Conservation (phyloP, 2,113 vertebrate genomes). For the Sturnus vulgaris region DNA sequence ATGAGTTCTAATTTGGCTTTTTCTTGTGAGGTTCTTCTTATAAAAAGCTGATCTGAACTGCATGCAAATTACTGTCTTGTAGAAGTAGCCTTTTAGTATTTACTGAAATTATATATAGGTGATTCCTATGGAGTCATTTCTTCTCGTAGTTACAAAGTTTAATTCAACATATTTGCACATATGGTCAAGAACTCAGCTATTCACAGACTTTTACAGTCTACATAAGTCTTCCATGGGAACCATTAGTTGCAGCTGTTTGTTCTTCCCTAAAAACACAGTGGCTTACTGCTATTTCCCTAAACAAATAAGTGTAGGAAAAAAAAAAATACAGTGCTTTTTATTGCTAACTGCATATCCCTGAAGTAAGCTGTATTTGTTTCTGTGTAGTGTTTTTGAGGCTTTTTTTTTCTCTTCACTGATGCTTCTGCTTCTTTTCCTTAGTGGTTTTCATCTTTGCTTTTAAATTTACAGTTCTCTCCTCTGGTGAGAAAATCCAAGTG, state of each 20-base stretch:
- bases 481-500: background rate
- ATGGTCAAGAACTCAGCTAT: background rate
- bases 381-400: background rate
- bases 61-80: background rate
- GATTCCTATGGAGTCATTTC: background rate
- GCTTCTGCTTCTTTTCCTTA: background rate
- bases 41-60: background rate
- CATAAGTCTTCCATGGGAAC: slow-evolving; percentile 37
- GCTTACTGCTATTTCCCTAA: slow-evolving; percentile 21
- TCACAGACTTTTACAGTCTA: background rate
- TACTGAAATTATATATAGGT: background rate
- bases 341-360: background rate
- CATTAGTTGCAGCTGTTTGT: slow-evolving; percentile 39
- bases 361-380: background rate
- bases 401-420: background rate
- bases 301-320: background rate
- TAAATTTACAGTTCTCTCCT: background rate
- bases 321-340: slow-evolving; percentile 2
- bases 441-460: background rate
- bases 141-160: background rate
- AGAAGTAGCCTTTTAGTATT: background rate
- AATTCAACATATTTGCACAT: background rate
- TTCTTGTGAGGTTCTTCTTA: background rate
- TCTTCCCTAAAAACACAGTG: slow-evolving; percentile 50
- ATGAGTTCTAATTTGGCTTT: background rate